Base-by-base conservation (phyloP, 2,113 vertebrate genomes). In the Chloroceryle aenea region DNA sequence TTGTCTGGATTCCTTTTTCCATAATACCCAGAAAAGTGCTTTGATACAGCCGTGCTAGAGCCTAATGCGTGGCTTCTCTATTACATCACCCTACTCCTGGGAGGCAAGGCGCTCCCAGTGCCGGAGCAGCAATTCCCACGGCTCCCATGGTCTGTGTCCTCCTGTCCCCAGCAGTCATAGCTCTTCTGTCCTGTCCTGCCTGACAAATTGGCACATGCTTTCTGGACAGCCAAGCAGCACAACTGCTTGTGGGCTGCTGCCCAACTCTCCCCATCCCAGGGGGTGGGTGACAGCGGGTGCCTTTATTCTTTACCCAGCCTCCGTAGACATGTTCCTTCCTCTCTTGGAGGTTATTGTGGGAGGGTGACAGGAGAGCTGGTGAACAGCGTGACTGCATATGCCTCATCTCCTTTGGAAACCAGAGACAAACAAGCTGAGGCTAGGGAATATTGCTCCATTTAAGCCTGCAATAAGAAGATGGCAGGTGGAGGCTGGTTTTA, bases 351-450 rank as follows among this genome's bases (percentile, higher is more conserved):
- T 95, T 88, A 90, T 26, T 86, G 96, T 94, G 94, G 95, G 92
- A 95, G 92, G 94, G 90, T 95, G 95, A 95, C 9, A 58, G 96
- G 95, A 94, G 90, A 90, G 85, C 94, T 95, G 92, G 66, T 80
- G 90, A 94, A 10, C 88, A 94, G 88, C 59, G 34, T 95, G 95
- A 88, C 92, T 94, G 92, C 67, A 32, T 56, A 81, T 84, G 90
- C 86, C 90, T 96, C 94, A 86, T 93, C 92, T 93, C 72, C 94
- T 80, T 93, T 88, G 90, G 94, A 90, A 96, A 85, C 81, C 82
- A 75, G 81, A 82, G 81, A 85, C 47, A 89, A 82, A 82, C 81
- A 36, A 83, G 88, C 92, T 47, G 79, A 92, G 94, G 67, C 72
- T 88, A 55, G 83, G 90, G 80, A 92, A 93, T 77, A 83, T 77